These are phyloP conservation scores for Scartelaos histophorus DNA, from an alignment of 2,113 vertebrate species.

Conservation along the genomic window DNA sequence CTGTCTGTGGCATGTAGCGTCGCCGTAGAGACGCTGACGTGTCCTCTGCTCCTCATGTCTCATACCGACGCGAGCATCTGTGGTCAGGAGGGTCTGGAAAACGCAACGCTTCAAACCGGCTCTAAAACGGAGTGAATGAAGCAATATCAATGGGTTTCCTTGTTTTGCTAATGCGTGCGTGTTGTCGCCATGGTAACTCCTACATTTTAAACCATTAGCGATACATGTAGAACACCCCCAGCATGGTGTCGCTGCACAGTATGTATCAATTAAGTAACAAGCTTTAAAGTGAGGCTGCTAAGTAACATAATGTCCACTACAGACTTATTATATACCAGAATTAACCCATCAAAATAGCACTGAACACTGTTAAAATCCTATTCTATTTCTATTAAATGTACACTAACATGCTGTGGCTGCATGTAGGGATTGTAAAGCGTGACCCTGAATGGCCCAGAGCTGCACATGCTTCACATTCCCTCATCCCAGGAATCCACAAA, in stretches of 20 bases:
- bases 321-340: too few species aligned
- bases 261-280: too few species aligned
- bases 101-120: not conserved
- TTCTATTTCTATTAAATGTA: not conserved
- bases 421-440: not conserved
- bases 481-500: not conserved
- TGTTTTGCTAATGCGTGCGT: too few species aligned
- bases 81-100: constrained; percentile 14
- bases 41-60: constrained; percentile 58
- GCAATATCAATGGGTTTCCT: not conserved
- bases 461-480: not conserved
- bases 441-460: constrained; percentile 5
- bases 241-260: too few species aligned
- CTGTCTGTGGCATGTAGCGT: constrained; percentile 67
- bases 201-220: too few species aligned
- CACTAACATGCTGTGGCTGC: not conserved
- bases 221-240: too few species aligned
- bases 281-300: too few species aligned
- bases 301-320: too few species aligned
- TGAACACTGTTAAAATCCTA: too few species aligned
- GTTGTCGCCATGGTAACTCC: too few species aligned
- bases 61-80: constrained; percentile 67
- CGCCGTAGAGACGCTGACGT: constrained; percentile 53
- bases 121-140: not conserved
- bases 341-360: too few species aligned